A percentile compares a stretch with the other conserved stretches of the same genome.
Evolutionary conservation across 2,888 invertebrate species (phyloP).

Genomic region (Drosophila macrothrix): DNA sequence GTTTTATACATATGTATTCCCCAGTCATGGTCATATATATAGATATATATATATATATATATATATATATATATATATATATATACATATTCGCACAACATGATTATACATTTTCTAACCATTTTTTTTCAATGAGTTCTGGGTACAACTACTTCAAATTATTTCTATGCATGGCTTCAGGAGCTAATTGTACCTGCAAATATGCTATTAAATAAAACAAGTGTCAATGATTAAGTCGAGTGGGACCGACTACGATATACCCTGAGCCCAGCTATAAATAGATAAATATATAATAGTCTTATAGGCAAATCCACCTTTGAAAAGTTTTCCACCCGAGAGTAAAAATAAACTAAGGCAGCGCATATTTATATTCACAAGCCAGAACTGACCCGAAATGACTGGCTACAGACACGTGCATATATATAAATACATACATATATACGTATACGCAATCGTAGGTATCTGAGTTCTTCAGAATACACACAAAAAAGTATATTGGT

Average conservation of each 20-base stretch:
- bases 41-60: not conserved
- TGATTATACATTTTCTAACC: not conserved
- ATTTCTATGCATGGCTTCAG: not conserved
- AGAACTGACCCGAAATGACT: too few relatives aligned
- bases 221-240: not conserved
- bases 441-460: too few relatives aligned
- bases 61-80: not conserved
- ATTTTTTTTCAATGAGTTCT: not conserved
- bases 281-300: too few relatives aligned
- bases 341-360: too few relatives aligned
- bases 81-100: not conserved
- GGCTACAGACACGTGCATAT: too few relatives aligned
- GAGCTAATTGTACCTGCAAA: not conserved
- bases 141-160: not conserved
- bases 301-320: too few relatives aligned
- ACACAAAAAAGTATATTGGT: too few relatives aligned
- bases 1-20: not conserved
- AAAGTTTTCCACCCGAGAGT: too few relatives aligned
- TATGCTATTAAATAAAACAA: not conserved
- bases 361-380: too few relatives aligned
- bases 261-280: not conserved
- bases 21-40: not conserved
- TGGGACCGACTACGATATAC: not conserved
- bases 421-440: too few relatives aligned
- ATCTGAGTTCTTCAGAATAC: too few relatives aligned